Percentiles rank a stretch among this genome's conserved stretches.
Conservation (phyloP, 2,797 vertebrate species). For the Perodicticus potto region DNA sequence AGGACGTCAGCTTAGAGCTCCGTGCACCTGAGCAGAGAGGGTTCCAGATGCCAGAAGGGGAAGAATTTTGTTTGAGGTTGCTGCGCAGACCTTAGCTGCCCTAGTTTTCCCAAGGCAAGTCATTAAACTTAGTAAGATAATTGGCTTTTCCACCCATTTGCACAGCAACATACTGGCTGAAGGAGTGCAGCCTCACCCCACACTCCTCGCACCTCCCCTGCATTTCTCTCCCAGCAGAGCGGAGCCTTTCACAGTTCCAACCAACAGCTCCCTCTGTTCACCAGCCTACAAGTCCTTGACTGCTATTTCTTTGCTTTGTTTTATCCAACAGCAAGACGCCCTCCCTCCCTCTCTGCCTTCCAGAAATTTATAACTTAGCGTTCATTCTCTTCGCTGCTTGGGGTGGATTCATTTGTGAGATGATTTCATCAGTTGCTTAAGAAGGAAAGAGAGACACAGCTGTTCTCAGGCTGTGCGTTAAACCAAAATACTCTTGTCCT, state of each 20-base stretch:
- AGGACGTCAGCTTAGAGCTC: not conserved
- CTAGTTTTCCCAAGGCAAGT: not conserved
- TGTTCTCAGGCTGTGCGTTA: not conserved
- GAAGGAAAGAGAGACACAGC: not conserved
- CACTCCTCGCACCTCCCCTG: not conserved
- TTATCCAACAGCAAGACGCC: not conserved
- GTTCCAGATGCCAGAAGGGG: not conserved
- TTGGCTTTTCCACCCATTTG: not conserved
- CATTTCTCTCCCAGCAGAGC: not conserved
- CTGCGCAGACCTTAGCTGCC: not conserved
- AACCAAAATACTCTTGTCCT: not conserved
- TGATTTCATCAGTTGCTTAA: not conserved
- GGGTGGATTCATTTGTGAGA: not conserved
- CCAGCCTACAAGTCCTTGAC: not conserved
- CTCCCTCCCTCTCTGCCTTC: not conserved
- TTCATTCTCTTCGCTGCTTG: not conserved
- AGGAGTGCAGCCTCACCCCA: not conserved
- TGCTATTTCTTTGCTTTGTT: not conserved
- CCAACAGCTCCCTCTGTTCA: not conserved
- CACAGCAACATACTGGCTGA: not conserved
- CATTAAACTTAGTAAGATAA: not conserved
- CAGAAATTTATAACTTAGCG: not conserved
- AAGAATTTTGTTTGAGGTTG: not conserved
- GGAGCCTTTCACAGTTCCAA: not conserved
- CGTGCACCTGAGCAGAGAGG: too few relatives aligned